Percentiles rank a stretch among this genome's conserved stretches.
Conservation (phyloP, 2,113 vertebrate genomes). For the Cryptotis parvus region DNA sequence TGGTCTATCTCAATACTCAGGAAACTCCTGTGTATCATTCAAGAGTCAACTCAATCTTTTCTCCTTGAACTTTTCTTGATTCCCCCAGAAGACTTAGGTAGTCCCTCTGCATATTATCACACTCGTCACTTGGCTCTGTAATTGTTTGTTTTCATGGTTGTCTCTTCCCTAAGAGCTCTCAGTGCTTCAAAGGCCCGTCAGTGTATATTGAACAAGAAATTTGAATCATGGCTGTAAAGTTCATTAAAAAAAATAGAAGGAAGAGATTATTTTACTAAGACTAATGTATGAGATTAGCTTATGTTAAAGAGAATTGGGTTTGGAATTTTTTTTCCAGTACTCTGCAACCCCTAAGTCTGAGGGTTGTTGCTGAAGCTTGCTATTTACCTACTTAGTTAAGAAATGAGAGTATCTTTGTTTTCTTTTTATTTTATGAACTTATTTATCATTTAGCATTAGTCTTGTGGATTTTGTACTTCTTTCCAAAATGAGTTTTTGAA, state of each 20-base stretch:
- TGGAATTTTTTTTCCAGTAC: neutral
- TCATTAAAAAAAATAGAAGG: neutral
- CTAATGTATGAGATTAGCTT: neutral
- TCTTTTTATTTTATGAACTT: neutral
- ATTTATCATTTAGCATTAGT: neutral
- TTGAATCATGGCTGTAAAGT: neutral
- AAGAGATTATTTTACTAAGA: neutral
- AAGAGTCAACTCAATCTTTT: neutral
- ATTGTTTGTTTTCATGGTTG: neutral
- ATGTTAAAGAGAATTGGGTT: neutral
- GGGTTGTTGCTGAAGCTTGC: neutral
- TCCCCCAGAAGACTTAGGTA: neutral
- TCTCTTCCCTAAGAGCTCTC: neutral
- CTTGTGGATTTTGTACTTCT: neutral
- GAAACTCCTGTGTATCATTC: neutral
- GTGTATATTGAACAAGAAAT: neutral
- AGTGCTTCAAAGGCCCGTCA: neutral
- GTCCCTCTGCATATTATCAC: neutral
- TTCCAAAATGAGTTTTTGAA: slow-evolving; percentile 35
- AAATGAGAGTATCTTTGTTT: neutral
- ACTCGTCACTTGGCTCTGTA: neutral
- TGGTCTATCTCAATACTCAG: neutral
- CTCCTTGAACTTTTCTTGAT: neutral
- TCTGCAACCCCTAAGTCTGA: neutral
- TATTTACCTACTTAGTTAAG: neutral